phyloP scores from a whole-genome alignment of 2,797 vertebrate species.

The Pipistrellus pygmaeus region DNA sequence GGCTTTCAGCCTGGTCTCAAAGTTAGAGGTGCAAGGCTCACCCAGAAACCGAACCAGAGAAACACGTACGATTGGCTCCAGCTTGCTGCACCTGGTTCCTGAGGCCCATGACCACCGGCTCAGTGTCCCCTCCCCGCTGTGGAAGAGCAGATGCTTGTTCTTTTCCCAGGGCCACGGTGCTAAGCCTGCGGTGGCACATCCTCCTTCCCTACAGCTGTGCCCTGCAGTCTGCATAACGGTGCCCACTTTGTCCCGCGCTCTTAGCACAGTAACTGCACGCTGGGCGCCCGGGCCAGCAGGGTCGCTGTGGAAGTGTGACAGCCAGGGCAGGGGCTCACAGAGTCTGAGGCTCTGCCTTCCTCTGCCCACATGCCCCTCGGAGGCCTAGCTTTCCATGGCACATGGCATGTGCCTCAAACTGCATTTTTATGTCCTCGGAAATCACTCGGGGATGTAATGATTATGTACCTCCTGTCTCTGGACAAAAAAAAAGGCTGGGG shows the following conservation, averaged over 20 bases:
- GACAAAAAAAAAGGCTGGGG: neutral
- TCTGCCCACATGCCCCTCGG: neutral
- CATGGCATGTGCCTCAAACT: neutral
- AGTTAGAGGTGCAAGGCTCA: neutral
- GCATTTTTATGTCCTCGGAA: neutral
- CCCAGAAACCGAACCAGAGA: neutral
- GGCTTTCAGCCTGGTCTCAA: neutral
- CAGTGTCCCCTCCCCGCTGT: neutral
- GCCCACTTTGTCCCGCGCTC: neutral
- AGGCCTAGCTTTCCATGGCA: neutral
- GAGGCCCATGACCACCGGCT: neutral
- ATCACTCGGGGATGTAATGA: neutral
- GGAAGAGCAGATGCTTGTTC: neutral
- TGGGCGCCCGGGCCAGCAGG: neutral
- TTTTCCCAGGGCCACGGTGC: neutral
- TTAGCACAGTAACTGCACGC: neutral
- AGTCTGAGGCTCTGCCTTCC: neutral
- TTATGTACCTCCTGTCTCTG: conserved; percentile 19
- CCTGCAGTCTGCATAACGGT: neutral
- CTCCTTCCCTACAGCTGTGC: neutral
- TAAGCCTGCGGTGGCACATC: neutral
- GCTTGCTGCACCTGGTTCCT: neutral
- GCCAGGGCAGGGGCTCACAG: neutral
- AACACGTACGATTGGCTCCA: neutral
- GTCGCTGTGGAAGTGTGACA: neutral